Evolutionary conservation across 2,797 vertebrate species (phyloP), one percentile per base, ranked within the genome.

Genomic region (Benthosema pterotum): DNA sequence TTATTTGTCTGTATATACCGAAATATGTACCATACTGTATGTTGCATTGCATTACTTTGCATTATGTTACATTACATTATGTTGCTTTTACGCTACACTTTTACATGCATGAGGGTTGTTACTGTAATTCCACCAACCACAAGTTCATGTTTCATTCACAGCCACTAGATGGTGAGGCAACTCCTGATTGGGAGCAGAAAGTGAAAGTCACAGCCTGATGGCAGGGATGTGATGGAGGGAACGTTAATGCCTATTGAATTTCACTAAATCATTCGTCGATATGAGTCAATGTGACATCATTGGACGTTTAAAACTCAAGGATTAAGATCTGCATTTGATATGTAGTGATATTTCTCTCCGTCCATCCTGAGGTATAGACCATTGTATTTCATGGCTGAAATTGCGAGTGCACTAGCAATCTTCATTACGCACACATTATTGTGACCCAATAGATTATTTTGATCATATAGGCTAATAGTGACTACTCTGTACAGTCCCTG

Each of bases 151-250:
- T 76, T 59, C 52, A 13, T 9, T 56, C 53, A 2, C 11, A 19
- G 11, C 84, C 89, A 87, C 84, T 87, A 90, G 88, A 83, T 89
- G 88, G 89, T 73, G 68, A 71, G 69, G 60, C 75, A 72, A 63
- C 78, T 74, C 83, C 60, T 83, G 53, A 18, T 52, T 81, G 50
- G 54, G 42, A 52, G 45, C 13, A 25, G 46, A 13, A 42, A 9
- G 47, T 9, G 46, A n/a, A 16, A 32, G 28, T 32, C 28, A 32
- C 5, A 32, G 3, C 28, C n/a, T 42, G 48, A 28, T 15, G 7
- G 38, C 28, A 38, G n/a, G 46, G 52, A 28, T 38, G 32, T 38
- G 32, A 38, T 38, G 32, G 7, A 38, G 32, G 32, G 32, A 38
- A 9, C 0, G 32, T 38, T 38, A 11, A 11, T 38, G 32, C 32